A percentile compares a stretch with the other conserved stretches of the same genome.
Conservation (phyloP, 2,888 invertebrate species). For the Scotopteryx bipunctaria region DNA sequence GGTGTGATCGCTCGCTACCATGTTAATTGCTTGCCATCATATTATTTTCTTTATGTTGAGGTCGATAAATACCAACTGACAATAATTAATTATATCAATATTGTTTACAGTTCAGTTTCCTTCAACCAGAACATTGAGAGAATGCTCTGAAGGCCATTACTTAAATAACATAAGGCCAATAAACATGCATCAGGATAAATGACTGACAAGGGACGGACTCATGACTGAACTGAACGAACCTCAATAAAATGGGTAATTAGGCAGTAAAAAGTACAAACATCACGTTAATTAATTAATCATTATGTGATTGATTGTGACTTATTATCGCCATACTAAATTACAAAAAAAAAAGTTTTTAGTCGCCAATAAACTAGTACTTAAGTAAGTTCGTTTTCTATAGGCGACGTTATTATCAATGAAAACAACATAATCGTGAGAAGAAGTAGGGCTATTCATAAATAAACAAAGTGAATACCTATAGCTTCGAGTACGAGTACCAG, state of each 20-base stretch:
- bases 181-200: conserved; percentile 25
- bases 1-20: conserved; percentile 73
- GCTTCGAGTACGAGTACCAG: conserved; percentile 49
- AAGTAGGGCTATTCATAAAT: conserved; percentile 55
- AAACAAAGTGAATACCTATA: conserved; percentile 54
- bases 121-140: conserved; percentile 34
- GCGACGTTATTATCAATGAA: conserved; percentile 17
- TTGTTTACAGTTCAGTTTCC: conserved; percentile 56
- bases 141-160: conserved; percentile 22
- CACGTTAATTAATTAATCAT: background rate
- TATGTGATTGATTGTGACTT: background rate
- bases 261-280: conserved; percentile 2
- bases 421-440: conserved; percentile 51
- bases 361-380: background rate
- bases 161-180: conserved; percentile 8
- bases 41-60: conserved; percentile 61
- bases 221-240: conserved; percentile 15
- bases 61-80: conserved; percentile 40
- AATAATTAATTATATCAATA: conserved; percentile 51
- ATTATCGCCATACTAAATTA: background rate
- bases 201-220: conserved; percentile 27
- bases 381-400: background rate
- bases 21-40: conserved; percentile 58
- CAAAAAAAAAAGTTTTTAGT: background rate
- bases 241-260: conserved; percentile 12